A percentile compares a stretch with the other conserved stretches of the same genome.
Conservation (phyloP, 2,888 invertebrate genomes). For the Meta bourneti region DNA sequence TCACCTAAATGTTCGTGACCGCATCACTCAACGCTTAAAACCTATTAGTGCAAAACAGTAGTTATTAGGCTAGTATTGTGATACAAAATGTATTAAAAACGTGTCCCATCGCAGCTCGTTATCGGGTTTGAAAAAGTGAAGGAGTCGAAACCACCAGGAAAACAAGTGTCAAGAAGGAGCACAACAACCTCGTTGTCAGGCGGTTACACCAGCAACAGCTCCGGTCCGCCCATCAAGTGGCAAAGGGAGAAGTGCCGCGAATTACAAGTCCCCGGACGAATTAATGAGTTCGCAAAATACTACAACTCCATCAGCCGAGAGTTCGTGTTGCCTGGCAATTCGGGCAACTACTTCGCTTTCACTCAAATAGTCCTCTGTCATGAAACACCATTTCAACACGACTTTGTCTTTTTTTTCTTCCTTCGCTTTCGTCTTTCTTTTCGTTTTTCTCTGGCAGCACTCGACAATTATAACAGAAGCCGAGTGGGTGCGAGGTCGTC, state of each 20-base stretch:
- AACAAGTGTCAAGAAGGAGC: constrained; percentile 43
- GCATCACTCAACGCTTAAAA: too few relatives aligned
- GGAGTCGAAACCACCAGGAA: background rate
- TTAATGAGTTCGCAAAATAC: constrained; percentile 45
- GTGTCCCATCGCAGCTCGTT: too few relatives aligned
- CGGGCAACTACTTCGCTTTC: constrained; percentile 11
- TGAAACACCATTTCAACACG: constrained; percentile 53
- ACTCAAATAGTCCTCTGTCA: constrained; percentile 67
- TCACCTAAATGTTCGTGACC: too few relatives aligned
- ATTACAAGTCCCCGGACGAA: constrained; percentile 45
- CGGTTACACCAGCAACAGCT: constrained; percentile 34
- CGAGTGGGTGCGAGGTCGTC: constrained; percentile 18
- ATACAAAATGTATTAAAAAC: too few relatives aligned
- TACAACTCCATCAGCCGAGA: constrained; percentile 35
- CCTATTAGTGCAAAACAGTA: too few relatives aligned
- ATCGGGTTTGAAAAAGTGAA: too few relatives aligned
- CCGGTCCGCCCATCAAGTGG: constrained; percentile 29
- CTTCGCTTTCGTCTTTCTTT: background rate
- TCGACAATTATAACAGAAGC: constrained; percentile 69
- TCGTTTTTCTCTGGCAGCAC: constrained; percentile 4
- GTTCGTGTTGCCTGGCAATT: constrained; percentile 64
- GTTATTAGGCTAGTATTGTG: too few relatives aligned
- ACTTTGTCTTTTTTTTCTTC: background rate
- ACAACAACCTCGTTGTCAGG: constrained; percentile 40
- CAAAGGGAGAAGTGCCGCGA: constrained; percentile 9